These are phyloP conservation scores for Mnemiopsis leidyi DNA, from an alignment of 37 sponge, comb jelly and placozoan species.

Conservation along the genomic window DNA sequence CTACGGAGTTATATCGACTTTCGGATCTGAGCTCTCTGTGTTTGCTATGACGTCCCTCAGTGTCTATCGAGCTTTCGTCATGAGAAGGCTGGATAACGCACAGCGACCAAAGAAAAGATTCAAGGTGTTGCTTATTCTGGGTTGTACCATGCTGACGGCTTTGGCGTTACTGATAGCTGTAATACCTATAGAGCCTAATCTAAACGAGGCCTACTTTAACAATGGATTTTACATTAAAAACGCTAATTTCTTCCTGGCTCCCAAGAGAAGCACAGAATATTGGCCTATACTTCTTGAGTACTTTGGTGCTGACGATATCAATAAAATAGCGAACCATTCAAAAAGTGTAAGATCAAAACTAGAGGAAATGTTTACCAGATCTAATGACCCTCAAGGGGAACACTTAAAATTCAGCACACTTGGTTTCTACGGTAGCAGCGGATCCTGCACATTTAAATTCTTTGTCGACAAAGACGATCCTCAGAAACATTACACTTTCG, in stretches of 20 bases:
- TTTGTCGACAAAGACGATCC: constrained; percentile 19
- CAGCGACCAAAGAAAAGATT: background rate
- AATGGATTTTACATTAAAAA: constrained; percentile 53
- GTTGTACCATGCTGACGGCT: background rate
- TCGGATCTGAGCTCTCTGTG: constrained; percentile 39
- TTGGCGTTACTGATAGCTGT: constrained; percentile 10
- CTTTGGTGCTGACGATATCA: background rate
- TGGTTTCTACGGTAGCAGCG: constrained; percentile 44
- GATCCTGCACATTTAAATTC: constrained; percentile 4
- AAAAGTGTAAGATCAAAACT: background rate
- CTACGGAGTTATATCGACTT: constrained; percentile 46
- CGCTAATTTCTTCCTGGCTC: constrained; percentile 9
- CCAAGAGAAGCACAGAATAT: background rate
- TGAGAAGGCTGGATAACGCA: background rate
- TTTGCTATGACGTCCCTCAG: background rate
- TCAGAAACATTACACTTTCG: background rate
- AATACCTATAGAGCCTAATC: background rate
- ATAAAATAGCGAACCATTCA: background rate
- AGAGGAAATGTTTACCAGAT: background rate
- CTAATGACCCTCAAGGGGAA: background rate
- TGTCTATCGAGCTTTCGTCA: constrained; percentile 24
- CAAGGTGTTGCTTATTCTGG: background rate
- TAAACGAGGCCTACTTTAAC: background rate
- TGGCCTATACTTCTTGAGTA: background rate
- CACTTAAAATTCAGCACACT: background rate